Evolutionary conservation across 1,140 invertebrate species (phyloP), one percentile per base, ranked within the genome.

Genomic region (Atopsyche davidsoni): DNA sequence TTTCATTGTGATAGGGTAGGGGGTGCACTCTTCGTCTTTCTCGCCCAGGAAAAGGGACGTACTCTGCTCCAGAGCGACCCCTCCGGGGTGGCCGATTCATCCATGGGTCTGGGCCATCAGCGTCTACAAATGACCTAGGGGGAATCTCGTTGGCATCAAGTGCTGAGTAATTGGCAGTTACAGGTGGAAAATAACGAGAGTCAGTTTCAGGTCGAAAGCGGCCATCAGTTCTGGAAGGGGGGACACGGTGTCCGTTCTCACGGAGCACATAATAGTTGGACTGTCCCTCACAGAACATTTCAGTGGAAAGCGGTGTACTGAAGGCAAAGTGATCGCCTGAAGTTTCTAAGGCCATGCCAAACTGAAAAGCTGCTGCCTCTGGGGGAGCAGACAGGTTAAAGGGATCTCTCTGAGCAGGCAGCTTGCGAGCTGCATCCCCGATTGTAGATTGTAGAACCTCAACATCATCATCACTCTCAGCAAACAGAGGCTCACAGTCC

Each of bases 401-500:
- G 0, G 55, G 55, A 10, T 35, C 51, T 4, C 28, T 22, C 44
- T 53, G 55, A 4, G 53, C 35, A 9, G 49, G 55, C 0, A 42
- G 23, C n/a, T 53, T 53, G 6, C 39, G 19, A 1, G 43, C 19
- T 1, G 34, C n/a, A n/a, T 39, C 38, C 10, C 34, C 25, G 2
- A 14, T 35, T 6, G 45, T 4, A 2, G 60, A 49, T n/a, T 66
- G 69, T 9, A 73, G 45, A 4, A 71, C 64, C 58, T 71, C 66
- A 35, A 74, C 62, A 43, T 74, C 72, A 55, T 74, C 72, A 58
- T 74, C 72, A 58, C 70, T 74, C 44, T 67, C 69, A 24, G 70
- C 72, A 64, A 74, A 74, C 22, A 74, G 53, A 23, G 66, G 65
- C 22, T 72, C 70, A 60, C 70, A 74, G 45, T 74, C 72, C 69